A percentile compares a stretch with the other conserved stretches of the same genome.
Evolutionary conservation across 2,797 vertebrate genomes (phyloP).

Genomic region (Cyprinella venusta): DNA sequence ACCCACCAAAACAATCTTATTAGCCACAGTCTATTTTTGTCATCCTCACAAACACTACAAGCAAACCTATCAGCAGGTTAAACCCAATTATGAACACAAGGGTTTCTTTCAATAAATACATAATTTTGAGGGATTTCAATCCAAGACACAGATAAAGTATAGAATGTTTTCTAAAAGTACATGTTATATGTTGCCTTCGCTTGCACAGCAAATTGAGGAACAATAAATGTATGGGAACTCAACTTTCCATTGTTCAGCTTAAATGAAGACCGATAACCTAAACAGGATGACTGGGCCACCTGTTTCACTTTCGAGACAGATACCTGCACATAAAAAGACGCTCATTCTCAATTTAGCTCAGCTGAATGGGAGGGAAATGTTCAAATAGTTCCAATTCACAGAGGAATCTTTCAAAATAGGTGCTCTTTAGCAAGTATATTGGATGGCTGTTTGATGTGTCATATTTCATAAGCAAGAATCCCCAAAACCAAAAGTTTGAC

Average conservation of each 20-base stretch:
- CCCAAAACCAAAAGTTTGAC: slow-evolving; percentile 59
- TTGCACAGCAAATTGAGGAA: not conserved
- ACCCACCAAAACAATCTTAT: slow-evolving; percentile 23
- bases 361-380: slow-evolving; percentile 43
- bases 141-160: not conserved
- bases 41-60: slow-evolving; percentile 16
- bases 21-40: slow-evolving; percentile 14
- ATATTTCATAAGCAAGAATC: slow-evolving; percentile 57
- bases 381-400: slow-evolving; percentile 63
- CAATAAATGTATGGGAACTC: not conserved
- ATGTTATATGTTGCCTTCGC: not conserved
- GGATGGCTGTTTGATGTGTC: slow-evolving; percentile 56
- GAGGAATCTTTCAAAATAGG: slow-evolving; percentile 57
- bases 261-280: slow-evolving; percentile 37
- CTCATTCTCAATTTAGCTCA: slow-evolving; percentile 37
- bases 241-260: slow-evolving; percentile 16
- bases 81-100: slow-evolving; percentile 8
- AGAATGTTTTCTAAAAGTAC: not conserved
- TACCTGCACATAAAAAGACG: slow-evolving; percentile 33
- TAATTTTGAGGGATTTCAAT: not conserved
- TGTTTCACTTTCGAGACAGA: slow-evolving; percentile 37
- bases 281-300: slow-evolving; percentile 29
- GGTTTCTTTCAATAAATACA: not conserved
- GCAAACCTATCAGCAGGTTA: not conserved
- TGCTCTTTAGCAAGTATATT: slow-evolving; percentile 54